Evolutionary conservation across 2,113 vertebrate species (phyloP).

Genomic region (Alouatta palliata): DNA sequence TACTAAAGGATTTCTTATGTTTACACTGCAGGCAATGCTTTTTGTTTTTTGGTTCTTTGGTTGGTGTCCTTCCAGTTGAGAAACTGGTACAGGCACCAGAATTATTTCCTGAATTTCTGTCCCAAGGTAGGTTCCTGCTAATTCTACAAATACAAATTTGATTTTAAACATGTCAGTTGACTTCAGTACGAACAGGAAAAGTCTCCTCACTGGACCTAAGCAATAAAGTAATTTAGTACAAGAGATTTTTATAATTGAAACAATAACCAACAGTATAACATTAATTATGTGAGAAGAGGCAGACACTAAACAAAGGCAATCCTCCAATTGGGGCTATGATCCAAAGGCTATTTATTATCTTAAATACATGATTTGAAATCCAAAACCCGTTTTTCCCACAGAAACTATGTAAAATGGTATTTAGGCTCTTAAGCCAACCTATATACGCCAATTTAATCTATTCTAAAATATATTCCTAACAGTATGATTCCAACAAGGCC

Average conservation of each 20-base stretch:
- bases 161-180: background rate
- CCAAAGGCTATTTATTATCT: background rate
- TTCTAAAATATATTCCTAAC: constrained; percentile 27
- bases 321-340: background rate
- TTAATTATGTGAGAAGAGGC: background rate
- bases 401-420: background rate
- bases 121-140: background rate
- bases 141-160: constrained; percentile 2
- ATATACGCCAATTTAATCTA: background rate
- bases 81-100: background rate
- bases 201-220: background rate
- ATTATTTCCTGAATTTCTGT: constrained; percentile 1
- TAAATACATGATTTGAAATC: background rate
- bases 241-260: background rate
- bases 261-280: background rate
- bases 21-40: background rate
- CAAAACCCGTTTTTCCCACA: background rate
- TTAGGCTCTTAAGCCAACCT: background rate
- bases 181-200: background rate
- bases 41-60: background rate
- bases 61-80: background rate
- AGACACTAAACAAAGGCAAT: constrained; percentile 20
- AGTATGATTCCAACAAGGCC: constrained; percentile 23
- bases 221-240: background rate
- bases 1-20: background rate